Evolutionary conservation across 2,797 vertebrate species (phyloP).

Genomic region (Lepus oiostolus): DNA sequence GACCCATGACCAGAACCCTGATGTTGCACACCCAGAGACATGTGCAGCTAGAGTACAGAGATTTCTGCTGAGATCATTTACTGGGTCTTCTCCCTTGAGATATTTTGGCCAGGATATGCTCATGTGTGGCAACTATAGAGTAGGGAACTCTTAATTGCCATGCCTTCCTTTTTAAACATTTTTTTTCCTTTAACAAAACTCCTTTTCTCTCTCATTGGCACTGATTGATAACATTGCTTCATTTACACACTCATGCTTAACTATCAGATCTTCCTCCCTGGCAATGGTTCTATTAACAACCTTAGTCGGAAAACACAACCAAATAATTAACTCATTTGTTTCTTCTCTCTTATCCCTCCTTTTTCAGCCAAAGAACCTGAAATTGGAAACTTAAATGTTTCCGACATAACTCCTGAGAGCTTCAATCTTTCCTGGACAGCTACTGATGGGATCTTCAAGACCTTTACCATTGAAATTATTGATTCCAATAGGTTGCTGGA

Average conservation of each 20-base stretch:
- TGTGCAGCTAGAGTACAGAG: neutral
- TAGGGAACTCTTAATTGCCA: neutral
- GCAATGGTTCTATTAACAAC: constrained; percentile 48
- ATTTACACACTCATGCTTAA: constrained; percentile 66
- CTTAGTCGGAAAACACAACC: neutral
- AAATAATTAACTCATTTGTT: constrained; percentile 60
- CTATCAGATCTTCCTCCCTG: constrained; percentile 33
- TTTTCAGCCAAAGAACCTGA: constrained; percentile 92
- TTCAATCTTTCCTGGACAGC: constrained; percentile 95
- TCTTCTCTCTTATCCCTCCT: constrained; percentile 84
- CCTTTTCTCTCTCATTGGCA: neutral
- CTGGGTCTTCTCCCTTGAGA: neutral
- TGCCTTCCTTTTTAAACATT: neutral
- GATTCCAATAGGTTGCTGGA: constrained; percentile 97
- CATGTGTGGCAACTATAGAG: neutral
- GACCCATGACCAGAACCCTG: neutral
- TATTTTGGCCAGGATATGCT: neutral
- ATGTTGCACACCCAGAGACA: neutral
- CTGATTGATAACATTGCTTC: neutral
- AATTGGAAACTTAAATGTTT: constrained; percentile 93
- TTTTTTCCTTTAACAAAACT: constrained; percentile 55
- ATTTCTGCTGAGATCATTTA: too few species aligned
- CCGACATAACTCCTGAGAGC: constrained; percentile 93
- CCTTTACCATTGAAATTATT: constrained; percentile 97
- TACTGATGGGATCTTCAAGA: constrained; percentile 91